Evolutionary conservation across 2,888 invertebrate species (phyloP).

Genomic region (Oxystoma pomonae): DNA sequence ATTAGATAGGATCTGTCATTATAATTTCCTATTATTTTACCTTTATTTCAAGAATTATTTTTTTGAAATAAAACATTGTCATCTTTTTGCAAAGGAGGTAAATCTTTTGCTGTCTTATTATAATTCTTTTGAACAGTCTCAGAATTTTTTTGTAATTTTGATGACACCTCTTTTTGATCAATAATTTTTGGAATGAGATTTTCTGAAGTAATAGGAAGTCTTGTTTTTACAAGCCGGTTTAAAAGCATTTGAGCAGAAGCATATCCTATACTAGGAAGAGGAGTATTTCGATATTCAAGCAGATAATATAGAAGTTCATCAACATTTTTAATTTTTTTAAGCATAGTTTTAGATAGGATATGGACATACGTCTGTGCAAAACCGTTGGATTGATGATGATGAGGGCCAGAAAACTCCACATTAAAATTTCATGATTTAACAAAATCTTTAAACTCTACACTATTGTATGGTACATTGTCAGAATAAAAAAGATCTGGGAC

Average conservation of each 20-base stretch:
- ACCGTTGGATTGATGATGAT: too few relatives aligned
- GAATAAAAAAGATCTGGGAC: background rate
- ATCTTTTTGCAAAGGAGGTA: too few relatives aligned
- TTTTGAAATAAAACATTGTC: background rate
- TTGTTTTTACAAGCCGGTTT: background rate
- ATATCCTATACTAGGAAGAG: too few relatives aligned
- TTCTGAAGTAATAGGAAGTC: background rate
- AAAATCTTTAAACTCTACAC: background rate
- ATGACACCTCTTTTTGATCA: background rate
- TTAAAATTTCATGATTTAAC: background rate
- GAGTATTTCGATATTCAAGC: too few relatives aligned
- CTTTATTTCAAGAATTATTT: background rate
- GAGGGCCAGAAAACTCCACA: too few relatives aligned
- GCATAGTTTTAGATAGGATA: too few relatives aligned
- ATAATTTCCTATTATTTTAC: background rate
- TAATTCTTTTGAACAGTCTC: background rate
- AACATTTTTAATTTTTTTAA: too few relatives aligned
- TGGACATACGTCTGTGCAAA: too few relatives aligned
- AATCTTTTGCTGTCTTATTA: background rate
- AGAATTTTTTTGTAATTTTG: background rate
- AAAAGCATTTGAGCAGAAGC: too few relatives aligned
- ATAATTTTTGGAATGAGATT: background rate
- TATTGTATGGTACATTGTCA: background rate
- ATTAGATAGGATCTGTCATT: background rate
- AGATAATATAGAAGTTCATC: too few relatives aligned